A percentile compares a stretch with the other conserved stretches of the same genome.
Evolutionary conservation across 23 tunicate species (phyloP).

Genomic region (Styela clava): DNA sequence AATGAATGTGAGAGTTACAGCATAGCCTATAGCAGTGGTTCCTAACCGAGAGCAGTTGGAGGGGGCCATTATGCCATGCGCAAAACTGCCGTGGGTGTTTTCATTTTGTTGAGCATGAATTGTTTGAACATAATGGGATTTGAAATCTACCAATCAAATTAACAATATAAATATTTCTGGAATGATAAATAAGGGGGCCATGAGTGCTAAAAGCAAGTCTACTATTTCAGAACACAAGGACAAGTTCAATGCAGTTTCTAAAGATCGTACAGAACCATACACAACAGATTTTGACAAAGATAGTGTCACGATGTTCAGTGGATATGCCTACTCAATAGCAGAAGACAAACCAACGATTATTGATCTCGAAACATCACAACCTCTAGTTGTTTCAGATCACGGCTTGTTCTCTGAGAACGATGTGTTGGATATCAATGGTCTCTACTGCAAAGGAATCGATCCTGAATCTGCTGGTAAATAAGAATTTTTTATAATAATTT

Average conservation of each 20-base stretch:
- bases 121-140: too few relatives aligned
- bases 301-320: neutral
- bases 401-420: neutral
- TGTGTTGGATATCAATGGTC: neutral
- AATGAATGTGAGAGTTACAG: too few relatives aligned
- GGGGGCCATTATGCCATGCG: too few relatives aligned
- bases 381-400: neutral
- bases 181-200: too few relatives aligned
- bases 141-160: too few relatives aligned
- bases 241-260: neutral
- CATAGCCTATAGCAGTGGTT: too few relatives aligned
- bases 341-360: neutral
- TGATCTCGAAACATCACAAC: neutral
- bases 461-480: neutral
- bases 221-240: neutral
- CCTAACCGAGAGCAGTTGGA: too few relatives aligned
- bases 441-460: neutral
- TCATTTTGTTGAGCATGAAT: too few relatives aligned
- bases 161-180: too few relatives aligned
- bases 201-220: too few relatives aligned
- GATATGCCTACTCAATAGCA: neutral
- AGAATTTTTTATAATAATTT: too few relatives aligned
- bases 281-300: neutral
- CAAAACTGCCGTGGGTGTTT: too few relatives aligned
- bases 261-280: neutral